Evolutionary conservation across 2,113 vertebrate species (phyloP).

Genomic region (human (Homo sapiens)): GRCh38 chr20:12198001-12198500

Average conservation of each 20-base stretch:
- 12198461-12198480: neutral
- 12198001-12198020: neutral
- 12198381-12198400: neutral
- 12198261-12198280: neutral
- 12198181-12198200: neutral
- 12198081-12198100: neutral
- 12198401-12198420: neutral
- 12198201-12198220: neutral
- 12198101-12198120: neutral
- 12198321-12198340: neutral
- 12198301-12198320: neutral
- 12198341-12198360: neutral
- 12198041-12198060: neutral
- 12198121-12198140: neutral
- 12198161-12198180: neutral
- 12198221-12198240: neutral
- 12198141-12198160: neutral
- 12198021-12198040: neutral
- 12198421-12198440: neutral
- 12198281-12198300: neutral
- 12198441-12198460: neutral
- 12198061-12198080: neutral
- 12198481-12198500: neutral
- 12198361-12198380: neutral
- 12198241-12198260: neutral